These are phyloP conservation scores for Miltochrista miniata DNA, from an alignment of 2,888 invertebrate species.

Conservation along the genomic window DNA sequence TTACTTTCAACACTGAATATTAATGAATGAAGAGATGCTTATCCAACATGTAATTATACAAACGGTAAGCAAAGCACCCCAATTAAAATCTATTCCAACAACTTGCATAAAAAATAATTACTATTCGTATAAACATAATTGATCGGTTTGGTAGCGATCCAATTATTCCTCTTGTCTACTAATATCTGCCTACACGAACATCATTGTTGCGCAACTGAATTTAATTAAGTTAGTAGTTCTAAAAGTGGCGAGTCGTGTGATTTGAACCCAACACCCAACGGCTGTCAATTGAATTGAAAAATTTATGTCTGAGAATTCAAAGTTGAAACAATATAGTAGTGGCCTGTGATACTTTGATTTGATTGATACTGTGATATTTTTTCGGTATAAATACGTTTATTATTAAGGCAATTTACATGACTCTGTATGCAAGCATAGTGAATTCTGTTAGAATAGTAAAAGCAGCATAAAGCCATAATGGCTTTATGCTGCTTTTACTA, in stretches of 20 bases:
- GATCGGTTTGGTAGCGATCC: conserved; percentile 46
- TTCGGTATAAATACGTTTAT: too few relatives aligned
- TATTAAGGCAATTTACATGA: too few relatives aligned
- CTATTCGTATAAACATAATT: conserved; percentile 51
- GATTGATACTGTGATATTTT: too few relatives aligned
- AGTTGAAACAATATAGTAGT: too few relatives aligned
- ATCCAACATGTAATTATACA: conserved; percentile 4
- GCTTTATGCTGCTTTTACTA: too few relatives aligned
- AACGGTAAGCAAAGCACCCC: conserved; percentile 14
- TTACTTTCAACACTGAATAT: background rate
- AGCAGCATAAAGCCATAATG: too few relatives aligned
- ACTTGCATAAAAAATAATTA: conserved; percentile 48
- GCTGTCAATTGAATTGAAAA: too few relatives aligned
- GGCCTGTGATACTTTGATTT: too few relatives aligned
- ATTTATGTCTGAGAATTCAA: too few relatives aligned
- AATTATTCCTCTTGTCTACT: conserved; percentile 51
- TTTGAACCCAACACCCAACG: conserved; percentile 43
- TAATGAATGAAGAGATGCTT: background rate
- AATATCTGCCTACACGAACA: conserved; percentile 45
- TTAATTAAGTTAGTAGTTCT: conserved; percentile 53
- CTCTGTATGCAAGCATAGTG: too few relatives aligned
- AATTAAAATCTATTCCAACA: conserved; percentile 37
- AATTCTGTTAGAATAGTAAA: too few relatives aligned
- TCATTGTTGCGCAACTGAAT: conserved; percentile 50
- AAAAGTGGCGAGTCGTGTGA: conserved; percentile 53